These are phyloP conservation scores for Clarias magur DNA, from an alignment of 2,113 vertebrate species.

Conservation along the genomic window DNA sequence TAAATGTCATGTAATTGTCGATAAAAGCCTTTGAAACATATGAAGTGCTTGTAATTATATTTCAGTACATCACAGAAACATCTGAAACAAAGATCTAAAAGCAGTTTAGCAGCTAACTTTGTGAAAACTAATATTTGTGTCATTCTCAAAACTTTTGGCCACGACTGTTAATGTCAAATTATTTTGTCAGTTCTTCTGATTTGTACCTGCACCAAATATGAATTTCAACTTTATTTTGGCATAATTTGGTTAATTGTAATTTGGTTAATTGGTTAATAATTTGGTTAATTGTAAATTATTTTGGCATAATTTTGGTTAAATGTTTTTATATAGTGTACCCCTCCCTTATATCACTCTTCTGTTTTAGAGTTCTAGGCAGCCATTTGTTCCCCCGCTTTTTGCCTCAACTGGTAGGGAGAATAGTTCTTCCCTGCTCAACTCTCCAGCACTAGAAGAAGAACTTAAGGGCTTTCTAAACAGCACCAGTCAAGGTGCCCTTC, in stretches of 20 bases:
- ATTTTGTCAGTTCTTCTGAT: background rate
- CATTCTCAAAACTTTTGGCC: too few species aligned
- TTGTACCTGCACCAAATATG: background rate
- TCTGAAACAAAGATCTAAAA: too few species aligned
- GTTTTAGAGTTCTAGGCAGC: conserved; percentile 37
- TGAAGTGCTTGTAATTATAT: too few species aligned
- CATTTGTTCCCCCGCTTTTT: conserved; percentile 52
- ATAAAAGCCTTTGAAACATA: too few species aligned
- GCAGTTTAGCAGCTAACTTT: too few species aligned
- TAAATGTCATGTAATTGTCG: too few species aligned
- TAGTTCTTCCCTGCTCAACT: conserved; percentile 43
- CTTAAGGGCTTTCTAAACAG: conserved; percentile 15
- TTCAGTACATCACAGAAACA: too few species aligned
- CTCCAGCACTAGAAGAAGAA: conserved; percentile 38
- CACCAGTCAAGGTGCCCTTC: conserved; percentile 42
- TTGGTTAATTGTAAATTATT: too few species aligned
- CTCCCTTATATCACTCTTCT: background rate
- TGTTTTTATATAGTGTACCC: conserved; percentile 4
- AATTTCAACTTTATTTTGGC: background rate
- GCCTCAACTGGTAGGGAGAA: conserved; percentile 62
- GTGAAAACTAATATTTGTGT: too few species aligned
- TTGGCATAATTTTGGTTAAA: background rate
- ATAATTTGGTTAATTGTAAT: too few species aligned
- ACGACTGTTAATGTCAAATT: background rate
- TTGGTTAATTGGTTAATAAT: background rate